A percentile compares a stretch with the other conserved stretches of the same genome.
Conservation (phyloP, 2,113 vertebrate species). For the Oceanodroma tethys region DNA sequence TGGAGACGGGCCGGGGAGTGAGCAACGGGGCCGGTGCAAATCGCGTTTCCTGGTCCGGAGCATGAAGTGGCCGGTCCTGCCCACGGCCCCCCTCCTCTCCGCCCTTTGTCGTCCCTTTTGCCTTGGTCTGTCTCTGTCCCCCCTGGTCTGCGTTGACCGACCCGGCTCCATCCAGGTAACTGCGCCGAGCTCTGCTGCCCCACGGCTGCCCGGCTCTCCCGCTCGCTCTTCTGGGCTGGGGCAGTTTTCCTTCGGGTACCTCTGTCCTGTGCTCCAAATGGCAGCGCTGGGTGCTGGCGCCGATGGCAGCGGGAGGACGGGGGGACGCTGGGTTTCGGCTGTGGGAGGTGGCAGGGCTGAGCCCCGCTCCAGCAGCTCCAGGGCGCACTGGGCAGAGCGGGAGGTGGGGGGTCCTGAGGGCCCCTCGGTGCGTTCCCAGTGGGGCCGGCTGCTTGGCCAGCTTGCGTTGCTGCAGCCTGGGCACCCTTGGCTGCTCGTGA, state of each 20-base stretch:
- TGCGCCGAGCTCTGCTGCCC: neutral
- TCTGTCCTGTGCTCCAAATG: neutral
- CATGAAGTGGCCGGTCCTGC: neutral
- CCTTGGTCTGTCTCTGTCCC: neutral
- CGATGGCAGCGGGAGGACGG: fast-evolving
- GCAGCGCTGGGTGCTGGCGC: neutral
- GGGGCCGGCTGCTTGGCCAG: fast-evolving
- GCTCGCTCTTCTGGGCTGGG: fast-evolving
- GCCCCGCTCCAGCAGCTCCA: neutral
- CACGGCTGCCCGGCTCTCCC: fast-evolving
- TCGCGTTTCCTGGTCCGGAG: fast-evolving
- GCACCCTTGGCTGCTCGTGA: fast-evolving
- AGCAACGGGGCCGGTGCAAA: neutral
- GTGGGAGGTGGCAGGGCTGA: neutral
- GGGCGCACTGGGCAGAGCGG: neutral
- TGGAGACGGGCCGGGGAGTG: neutral
- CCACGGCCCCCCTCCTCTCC: neutral
- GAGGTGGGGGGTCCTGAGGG: neutral
- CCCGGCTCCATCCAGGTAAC: neutral
- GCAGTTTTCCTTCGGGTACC: neutral
- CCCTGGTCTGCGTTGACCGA: fast-evolving
- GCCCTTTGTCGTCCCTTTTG: neutral
- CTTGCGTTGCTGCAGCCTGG: neutral
- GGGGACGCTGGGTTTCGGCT: neutral
- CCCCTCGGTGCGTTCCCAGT: neutral